A percentile compares a stretch with the other conserved stretches of the same genome.
These are phyloP conservation scores for Climacteris rufus DNA, from an alignment of 2,113 vertebrate genomes.

Conservation along the genomic window DNA sequence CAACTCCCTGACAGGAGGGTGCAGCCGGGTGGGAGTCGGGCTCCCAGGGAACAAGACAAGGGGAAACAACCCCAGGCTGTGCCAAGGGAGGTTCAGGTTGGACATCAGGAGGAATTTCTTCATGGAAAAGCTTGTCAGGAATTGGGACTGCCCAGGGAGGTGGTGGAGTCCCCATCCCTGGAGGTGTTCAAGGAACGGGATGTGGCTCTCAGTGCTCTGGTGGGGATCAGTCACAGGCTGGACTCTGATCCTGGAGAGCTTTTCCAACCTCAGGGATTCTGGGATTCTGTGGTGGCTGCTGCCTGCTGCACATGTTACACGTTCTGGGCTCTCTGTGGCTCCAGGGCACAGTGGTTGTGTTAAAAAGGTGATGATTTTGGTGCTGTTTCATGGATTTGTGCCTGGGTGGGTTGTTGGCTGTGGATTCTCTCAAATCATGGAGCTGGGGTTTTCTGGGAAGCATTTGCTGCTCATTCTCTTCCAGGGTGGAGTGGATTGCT, in stretches of 20 bases:
- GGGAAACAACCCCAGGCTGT: rapidly evolving
- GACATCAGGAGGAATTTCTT: background rate
- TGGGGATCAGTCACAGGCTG: rapidly evolving
- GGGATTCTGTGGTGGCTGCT: background rate
- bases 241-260: background rate
- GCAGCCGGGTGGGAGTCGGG: background rate
- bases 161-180: too few relatives aligned
- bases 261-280: background rate
- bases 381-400: background rate
- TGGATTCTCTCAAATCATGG: background rate
- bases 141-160: background rate
- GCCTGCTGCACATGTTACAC: too few relatives aligned
- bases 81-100: background rate
- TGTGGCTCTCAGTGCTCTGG: background rate
- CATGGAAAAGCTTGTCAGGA: background rate
- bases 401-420: background rate
- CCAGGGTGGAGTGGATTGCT: too few relatives aligned
- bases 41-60: background rate
- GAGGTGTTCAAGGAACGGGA: background rate
- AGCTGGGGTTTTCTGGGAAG: background rate
- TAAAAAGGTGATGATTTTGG: rapidly evolving
- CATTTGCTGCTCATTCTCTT: background rate
- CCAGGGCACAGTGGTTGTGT: background rate
- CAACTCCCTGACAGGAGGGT: background rate
- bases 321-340: background rate